Base-by-base conservation (phyloP, 2,888 invertebrate genomes). In the Ichneumon xanthorius region DNA sequence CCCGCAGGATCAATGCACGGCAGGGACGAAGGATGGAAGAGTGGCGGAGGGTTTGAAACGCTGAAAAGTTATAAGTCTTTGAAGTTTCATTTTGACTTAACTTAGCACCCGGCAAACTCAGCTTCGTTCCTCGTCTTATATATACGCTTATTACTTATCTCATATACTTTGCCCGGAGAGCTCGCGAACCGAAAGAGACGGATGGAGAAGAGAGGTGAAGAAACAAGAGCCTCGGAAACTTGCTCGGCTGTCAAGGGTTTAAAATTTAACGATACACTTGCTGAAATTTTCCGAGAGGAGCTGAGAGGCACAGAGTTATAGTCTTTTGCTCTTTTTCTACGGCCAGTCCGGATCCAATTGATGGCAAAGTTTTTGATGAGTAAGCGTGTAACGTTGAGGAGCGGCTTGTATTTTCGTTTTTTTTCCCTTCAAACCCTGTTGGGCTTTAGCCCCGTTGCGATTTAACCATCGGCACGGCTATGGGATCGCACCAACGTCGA, bases 11-110 rank as follows among this genome's bases (percentile, higher is more conserved):
- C 16, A 63, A 61, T 45, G 73, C 61, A 37, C 73, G 22, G 55
- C 9, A 9, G 4, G 58, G 26, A 5, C 5, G 14, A 14, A 22
- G 22, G 58, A 11, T 3, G 58, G 14, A 11, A 14, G 11, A 11
- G 22, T 14, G 58, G 22, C 19, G 9, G 22, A 9, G 22, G 11
- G 58, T 14, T 45, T 85, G 84, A 88, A 87, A 88, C 87, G 90
- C 87, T 88, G 89, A 75, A 86, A 91, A 91, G 90, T 90, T 91
- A 89, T 88, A 91, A 91, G 90, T 90, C 90, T 91, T 89, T 88
- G 88, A 89, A 90, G 87, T 90, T 91, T 90, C 90, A 91, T 90
- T 91, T 90, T 88, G 89, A 88, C 87, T 88, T 90, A 87, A 89
- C 88, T 89, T 87, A 68, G 50, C 86, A 71, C 80, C 79, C 30